Evolutionary conservation across 2,113 vertebrate genomes (phyloP).

Genomic region (Misgurnus anguillicaudatus): DNA sequence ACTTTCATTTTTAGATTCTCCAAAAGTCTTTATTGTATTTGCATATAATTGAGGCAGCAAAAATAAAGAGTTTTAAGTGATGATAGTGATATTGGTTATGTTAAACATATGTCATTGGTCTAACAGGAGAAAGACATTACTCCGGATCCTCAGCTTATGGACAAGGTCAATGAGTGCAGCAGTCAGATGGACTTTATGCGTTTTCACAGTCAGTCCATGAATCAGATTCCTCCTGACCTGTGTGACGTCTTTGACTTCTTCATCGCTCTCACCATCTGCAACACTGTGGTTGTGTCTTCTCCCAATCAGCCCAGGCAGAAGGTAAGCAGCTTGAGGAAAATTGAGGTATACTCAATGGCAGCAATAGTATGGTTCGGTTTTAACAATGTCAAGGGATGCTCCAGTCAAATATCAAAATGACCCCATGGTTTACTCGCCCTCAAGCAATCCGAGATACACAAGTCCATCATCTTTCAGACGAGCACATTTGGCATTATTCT

Average conservation of each 20-base stretch:
- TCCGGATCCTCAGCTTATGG: slow-evolving; percentile 89
- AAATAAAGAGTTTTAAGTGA: too few relatives aligned
- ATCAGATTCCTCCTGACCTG: slow-evolving; percentile 85
- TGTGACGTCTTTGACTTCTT: slow-evolving; percentile 93
- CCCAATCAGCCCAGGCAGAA: slow-evolving; percentile 93
- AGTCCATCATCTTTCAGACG: too few relatives aligned
- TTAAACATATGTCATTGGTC: neutral
- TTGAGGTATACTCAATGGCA: neutral
- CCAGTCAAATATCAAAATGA: too few relatives aligned
- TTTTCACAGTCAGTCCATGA: slow-evolving; percentile 78
- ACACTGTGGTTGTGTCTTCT: slow-evolving; percentile 93
- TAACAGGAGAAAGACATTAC: slow-evolving; percentile 93
- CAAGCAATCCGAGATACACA: too few relatives aligned
- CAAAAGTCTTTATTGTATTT: too few relatives aligned
- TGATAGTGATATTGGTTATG: neutral
- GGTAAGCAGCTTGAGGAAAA: slow-evolving; percentile 64
- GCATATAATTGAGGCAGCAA: too few relatives aligned
- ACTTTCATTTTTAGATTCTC: too few relatives aligned
- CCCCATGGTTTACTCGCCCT: too few relatives aligned
- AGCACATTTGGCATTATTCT: too few relatives aligned
- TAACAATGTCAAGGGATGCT: too few relatives aligned
- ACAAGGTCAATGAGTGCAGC: slow-evolving; percentile 91
- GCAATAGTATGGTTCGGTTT: neutral
- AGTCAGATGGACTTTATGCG: slow-evolving; percentile 81
- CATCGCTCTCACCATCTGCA: slow-evolving; percentile 93